Evolutionary conservation across 2,888 invertebrate genomes (phyloP).

Genomic region (Epinotia demarniana): DNA sequence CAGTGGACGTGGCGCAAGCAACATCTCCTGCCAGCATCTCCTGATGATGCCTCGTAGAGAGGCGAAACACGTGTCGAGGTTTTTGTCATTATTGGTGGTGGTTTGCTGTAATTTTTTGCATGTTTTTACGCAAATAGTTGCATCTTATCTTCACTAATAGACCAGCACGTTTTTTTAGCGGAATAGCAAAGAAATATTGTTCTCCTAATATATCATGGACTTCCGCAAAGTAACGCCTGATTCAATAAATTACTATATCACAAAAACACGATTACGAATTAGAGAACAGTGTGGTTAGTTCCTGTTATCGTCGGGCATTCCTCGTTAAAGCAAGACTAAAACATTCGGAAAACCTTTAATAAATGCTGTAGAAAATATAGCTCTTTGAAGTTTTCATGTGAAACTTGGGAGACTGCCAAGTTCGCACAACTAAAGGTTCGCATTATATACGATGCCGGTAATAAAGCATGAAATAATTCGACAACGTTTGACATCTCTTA

Average conservation of each 20-base stretch:
- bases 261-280: not conserved
- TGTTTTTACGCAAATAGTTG: no score
- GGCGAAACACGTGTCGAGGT: no score
- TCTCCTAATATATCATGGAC: no score
- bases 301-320: constrained; percentile 20
- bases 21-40: no score
- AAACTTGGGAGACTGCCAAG: constrained; percentile 36
- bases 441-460: constrained; percentile 26
- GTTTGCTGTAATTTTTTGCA: no score
- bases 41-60: no score
- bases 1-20: no score
- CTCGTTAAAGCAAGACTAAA: constrained; percentile 27
- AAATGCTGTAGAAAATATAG: constrained; percentile 32
- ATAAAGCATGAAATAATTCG: constrained; percentile 33
- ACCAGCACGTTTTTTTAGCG: no score
- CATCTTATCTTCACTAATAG: no score
- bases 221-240: no score
- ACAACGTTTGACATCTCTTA: constrained; percentile 16
- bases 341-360: constrained; percentile 18
- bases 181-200: no score
- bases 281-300: constrained; percentile 13
- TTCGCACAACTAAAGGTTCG: constrained; percentile 17
- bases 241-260: not conserved
- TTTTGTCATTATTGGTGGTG: no score
- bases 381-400: constrained; percentile 39